phyloP scores from a whole-genome alignment of 2,113 vertebrate genomes.

The Columba livia region DNA sequence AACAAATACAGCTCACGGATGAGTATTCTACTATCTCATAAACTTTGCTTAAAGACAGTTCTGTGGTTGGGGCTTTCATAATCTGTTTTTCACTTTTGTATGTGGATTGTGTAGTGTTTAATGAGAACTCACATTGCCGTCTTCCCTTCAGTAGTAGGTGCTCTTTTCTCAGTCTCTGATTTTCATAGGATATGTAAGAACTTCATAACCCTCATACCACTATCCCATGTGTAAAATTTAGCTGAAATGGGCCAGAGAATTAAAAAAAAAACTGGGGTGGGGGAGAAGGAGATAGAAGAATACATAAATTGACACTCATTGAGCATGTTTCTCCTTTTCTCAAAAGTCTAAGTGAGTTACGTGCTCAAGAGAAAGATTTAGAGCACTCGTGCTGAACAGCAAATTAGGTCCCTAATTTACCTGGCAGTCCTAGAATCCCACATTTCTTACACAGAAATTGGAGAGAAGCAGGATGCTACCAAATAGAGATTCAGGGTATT shows the following conservation, averaged over 20 bases:
- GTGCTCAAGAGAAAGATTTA: constrained; percentile 15
- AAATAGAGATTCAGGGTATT: neutral
- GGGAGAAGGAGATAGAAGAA: neutral
- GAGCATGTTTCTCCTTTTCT: neutral
- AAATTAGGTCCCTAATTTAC: constrained; percentile 17
- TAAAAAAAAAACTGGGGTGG: neutral
- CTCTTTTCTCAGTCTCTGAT: neutral
- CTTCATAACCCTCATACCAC: neutral
- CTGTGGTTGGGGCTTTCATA: neutral
- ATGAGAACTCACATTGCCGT: neutral
- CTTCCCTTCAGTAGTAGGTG: neutral
- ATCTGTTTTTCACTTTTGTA: neutral
- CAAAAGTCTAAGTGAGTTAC: neutral
- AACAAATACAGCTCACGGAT: neutral
- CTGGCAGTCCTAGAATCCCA: neutral
- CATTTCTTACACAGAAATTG: neutral
- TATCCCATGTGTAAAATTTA: neutral
- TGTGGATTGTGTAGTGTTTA: fast-evolving
- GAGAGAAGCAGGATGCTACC: neutral
- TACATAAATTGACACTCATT: neutral
- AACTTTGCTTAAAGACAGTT: neutral
- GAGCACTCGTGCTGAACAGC: neutral
- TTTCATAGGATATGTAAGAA: neutral
- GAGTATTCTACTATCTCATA: neutral
- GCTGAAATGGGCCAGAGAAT: neutral